Percentiles rank a stretch among this genome's conserved stretches.
These are phyloP conservation scores for Margarornis squamiger DNA, from an alignment of 2,797 vertebrate genomes.

Conservation along the genomic window DNA sequence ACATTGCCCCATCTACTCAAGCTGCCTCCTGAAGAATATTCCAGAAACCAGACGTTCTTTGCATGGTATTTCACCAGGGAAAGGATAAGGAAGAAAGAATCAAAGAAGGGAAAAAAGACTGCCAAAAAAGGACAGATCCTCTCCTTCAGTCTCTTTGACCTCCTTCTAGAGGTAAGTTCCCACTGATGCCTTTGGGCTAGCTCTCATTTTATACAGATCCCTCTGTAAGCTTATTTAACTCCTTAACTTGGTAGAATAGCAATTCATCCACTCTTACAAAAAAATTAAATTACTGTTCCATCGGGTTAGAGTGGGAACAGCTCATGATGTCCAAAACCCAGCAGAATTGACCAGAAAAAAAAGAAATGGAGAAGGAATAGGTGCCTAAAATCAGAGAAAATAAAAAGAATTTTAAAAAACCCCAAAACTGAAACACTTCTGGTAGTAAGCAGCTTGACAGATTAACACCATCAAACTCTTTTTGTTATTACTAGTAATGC, in stretches of 20 bases:
- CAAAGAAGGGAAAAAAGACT: not conserved
- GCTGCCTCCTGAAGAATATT: not conserved
- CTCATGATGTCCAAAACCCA: accelerated
- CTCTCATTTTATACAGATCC: not conserved
- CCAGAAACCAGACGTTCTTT: not conserved
- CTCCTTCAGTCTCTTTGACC: not conserved
- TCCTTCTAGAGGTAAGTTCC: not conserved
- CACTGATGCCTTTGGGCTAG: not conserved
- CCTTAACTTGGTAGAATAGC: not conserved
- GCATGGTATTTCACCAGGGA: not conserved
- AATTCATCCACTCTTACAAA: not conserved
- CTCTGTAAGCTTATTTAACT: not conserved
- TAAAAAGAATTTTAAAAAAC: not conserved
- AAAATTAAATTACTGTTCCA: not conserved
- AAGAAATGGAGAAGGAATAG: not conserved
- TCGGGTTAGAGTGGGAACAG: not conserved
- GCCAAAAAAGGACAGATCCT: not conserved
- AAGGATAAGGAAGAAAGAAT: not conserved
- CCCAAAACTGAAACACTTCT: not conserved
- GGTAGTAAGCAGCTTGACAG: not conserved
- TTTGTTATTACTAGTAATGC: not conserved
- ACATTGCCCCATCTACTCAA: accelerated
- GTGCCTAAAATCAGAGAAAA: not conserved
- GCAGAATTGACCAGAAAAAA: not conserved
- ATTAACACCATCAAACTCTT: not conserved